Conservation (phyloP, 92 coral and sea anemone genomes). For the Scolanthus callimorphus region DNA sequence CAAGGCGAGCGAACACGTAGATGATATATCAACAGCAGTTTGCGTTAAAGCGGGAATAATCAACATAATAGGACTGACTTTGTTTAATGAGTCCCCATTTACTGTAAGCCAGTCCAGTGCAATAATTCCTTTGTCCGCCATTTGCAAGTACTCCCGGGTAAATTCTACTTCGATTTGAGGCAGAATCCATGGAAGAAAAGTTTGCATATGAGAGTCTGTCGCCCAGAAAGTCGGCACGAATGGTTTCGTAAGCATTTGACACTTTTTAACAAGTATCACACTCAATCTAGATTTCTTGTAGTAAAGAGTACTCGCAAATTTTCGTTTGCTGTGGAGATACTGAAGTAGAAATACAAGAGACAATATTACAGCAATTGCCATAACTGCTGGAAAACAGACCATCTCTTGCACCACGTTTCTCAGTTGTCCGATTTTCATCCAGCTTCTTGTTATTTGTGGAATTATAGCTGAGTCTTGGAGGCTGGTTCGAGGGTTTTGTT, state of each 20-base stretch:
- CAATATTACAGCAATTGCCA: slow-evolving; percentile 23
- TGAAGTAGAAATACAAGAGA: slow-evolving; percentile 19
- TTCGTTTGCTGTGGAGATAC: slow-evolving; percentile 43
- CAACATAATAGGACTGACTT: slow-evolving; percentile 76
- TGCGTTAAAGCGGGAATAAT: slow-evolving; percentile 83
- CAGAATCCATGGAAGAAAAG: slow-evolving; percentile 66
- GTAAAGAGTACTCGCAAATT: slow-evolving; percentile 54
- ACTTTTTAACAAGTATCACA: slow-evolving; percentile 59
- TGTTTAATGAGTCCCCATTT: slow-evolving; percentile 42
- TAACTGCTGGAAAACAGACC: slow-evolving; percentile 32
- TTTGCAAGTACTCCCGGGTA: slow-evolving; percentile 87
- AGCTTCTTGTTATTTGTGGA: too few species aligned
- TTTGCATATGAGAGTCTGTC: slow-evolving; percentile 69
- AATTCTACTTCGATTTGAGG: slow-evolving; percentile 64
- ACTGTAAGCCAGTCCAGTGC: slow-evolving; percentile 89
- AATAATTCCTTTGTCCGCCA: slow-evolving; percentile 89
- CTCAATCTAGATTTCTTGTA: slow-evolving; percentile 78
- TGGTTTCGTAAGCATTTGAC: slow-evolving; percentile 54
- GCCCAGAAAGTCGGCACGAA: slow-evolving; percentile 95
- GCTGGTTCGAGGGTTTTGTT: too few species aligned
- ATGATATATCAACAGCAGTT: slow-evolving; percentile 52
- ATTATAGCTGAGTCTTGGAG: too few species aligned
- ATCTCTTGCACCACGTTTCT: slow-evolving; percentile 14
- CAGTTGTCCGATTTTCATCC: too few species aligned
- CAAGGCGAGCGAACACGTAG: slow-evolving; percentile 54